A percentile compares a stretch with the other conserved stretches of the same genome.
Conservation (phyloP, 2,113 vertebrate species). For the Panurus biarmicus region DNA sequence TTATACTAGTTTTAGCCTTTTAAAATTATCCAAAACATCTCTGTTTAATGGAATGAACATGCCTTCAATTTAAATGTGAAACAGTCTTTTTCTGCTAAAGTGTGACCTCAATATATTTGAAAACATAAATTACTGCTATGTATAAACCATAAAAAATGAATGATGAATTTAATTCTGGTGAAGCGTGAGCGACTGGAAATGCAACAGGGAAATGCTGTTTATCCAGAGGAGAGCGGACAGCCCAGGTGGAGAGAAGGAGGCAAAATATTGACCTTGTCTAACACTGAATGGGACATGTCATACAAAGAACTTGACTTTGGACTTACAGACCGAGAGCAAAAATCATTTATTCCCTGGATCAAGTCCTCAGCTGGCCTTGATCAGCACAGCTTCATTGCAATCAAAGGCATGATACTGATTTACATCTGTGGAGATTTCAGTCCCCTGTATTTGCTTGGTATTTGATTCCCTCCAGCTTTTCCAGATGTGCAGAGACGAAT, state of each 20-base stretch:
- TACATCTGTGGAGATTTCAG: background rate
- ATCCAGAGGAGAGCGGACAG: conserved; percentile 53
- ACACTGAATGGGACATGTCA: background rate
- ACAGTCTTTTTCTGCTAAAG: conserved; percentile 80
- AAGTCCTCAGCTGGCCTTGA: background rate
- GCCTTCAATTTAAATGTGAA: conserved; percentile 81
- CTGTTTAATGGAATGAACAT: conserved; percentile 79
- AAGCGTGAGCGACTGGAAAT: conserved; percentile 70
- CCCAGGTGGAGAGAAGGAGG: background rate
- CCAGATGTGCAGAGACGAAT: background rate
- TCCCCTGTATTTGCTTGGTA: background rate
- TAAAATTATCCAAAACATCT: conserved; percentile 81
- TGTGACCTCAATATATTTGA: conserved; percentile 81
- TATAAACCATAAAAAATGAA: conserved; percentile 85
- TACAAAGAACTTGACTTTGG: conserved; percentile 25
- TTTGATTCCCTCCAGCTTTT: background rate
- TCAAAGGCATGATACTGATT: background rate
- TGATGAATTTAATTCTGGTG: conserved; percentile 82
- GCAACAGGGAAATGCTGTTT: conserved; percentile 67
- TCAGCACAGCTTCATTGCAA: background rate
- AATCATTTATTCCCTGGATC: background rate
- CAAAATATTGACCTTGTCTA: conserved; percentile 45
- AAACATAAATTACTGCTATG: conserved; percentile 81
- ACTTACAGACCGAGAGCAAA: background rate
- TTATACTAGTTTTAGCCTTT: conserved; percentile 83